A percentile compares a stretch with the other conserved stretches of the same genome.
Evolutionary conservation across 2,113 vertebrate genomes (phyloP).

Genomic region (Suricata suricatta): DNA sequence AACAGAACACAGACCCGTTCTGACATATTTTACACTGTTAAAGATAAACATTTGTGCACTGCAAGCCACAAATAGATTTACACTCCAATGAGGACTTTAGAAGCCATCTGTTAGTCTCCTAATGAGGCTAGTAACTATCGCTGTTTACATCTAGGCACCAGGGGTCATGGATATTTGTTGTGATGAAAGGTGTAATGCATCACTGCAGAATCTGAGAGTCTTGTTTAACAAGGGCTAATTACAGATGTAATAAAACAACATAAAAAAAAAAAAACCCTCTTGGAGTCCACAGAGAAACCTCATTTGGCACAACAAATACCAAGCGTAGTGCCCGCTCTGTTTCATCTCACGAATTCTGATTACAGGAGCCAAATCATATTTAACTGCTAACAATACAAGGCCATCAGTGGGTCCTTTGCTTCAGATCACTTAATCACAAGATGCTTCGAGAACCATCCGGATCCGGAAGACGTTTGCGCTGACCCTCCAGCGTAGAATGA

Average conservation of each 20-base stretch:
- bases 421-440: slow-evolving; percentile 63
- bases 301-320: slow-evolving; percentile 75
- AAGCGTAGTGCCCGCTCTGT: slow-evolving; percentile 61
- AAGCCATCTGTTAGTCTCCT: slow-evolving; percentile 88
- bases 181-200: slow-evolving; percentile 84
- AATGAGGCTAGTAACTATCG: slow-evolving; percentile 87
- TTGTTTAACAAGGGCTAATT: slow-evolving; percentile 83
- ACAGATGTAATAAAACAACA: slow-evolving; percentile 85
- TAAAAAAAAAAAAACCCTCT: slow-evolving; percentile 75
- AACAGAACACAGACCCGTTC: slow-evolving; percentile 78
- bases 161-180: slow-evolving; percentile 85
- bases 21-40: slow-evolving; percentile 83
- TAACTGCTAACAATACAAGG: slow-evolving; percentile 53
- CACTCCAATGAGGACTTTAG: slow-evolving; percentile 86
- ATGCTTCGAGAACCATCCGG: slow-evolving; percentile 71
- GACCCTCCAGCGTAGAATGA: background rate
- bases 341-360: slow-evolving; percentile 47
- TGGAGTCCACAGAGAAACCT: slow-evolving; percentile 79
- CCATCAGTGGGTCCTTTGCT: slow-evolving; percentile 62
- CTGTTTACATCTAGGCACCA: slow-evolving; percentile 87
- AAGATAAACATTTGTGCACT: slow-evolving; percentile 85
- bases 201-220: slow-evolving; percentile 80
- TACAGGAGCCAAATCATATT: slow-evolving; percentile 65
- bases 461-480: slow-evolving; percentile 26
- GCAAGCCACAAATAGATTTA: slow-evolving; percentile 85